Conservation (phyloP, 2,888 invertebrate species). For the Limenitis camilla region DNA sequence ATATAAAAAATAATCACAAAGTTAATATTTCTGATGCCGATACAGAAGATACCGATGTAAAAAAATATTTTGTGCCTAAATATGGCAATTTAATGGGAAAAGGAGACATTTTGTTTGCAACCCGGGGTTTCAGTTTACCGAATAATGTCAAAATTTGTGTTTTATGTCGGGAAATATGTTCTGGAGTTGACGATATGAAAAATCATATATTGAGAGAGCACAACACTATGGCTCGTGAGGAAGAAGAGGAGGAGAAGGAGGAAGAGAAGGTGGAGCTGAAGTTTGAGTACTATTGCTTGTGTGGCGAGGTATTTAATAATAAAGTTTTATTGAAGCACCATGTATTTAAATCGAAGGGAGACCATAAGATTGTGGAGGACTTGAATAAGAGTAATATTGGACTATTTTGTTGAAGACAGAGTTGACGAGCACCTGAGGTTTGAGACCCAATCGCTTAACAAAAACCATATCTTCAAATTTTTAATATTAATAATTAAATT, state of each 20-base stretch:
- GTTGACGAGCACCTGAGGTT: no score
- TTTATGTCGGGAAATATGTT: slow-evolving; percentile 44
- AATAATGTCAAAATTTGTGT: slow-evolving; percentile 36
- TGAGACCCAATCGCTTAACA: no score
- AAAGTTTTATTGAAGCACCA: slow-evolving; percentile 42
- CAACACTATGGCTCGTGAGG: not conserved
- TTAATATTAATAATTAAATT: no score
- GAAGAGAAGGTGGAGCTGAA: slow-evolving; percentile 1
- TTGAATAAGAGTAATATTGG: no score
- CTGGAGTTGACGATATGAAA: slow-evolving; percentile 18
- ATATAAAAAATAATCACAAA: no score
- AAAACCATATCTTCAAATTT: no score
- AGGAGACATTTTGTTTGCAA: slow-evolving; percentile 14
- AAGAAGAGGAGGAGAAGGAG: no score
- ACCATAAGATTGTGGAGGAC: no score
- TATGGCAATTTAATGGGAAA: not conserved
- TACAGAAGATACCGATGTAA: rapidly evolving
- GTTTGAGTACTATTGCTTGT: slow-evolving; percentile 31
- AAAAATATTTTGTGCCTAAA: slow-evolving; percentile 19
- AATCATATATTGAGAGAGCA: slow-evolving; percentile 36
- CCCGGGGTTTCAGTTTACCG: slow-evolving; percentile 33
- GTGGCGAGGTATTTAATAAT: slow-evolving; percentile 41
- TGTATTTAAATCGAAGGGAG: no score
- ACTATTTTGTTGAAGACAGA: no score
- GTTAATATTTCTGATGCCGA: no score